Conservation (phyloP, 2,797 vertebrate species). For the Argya squamiceps region DNA sequence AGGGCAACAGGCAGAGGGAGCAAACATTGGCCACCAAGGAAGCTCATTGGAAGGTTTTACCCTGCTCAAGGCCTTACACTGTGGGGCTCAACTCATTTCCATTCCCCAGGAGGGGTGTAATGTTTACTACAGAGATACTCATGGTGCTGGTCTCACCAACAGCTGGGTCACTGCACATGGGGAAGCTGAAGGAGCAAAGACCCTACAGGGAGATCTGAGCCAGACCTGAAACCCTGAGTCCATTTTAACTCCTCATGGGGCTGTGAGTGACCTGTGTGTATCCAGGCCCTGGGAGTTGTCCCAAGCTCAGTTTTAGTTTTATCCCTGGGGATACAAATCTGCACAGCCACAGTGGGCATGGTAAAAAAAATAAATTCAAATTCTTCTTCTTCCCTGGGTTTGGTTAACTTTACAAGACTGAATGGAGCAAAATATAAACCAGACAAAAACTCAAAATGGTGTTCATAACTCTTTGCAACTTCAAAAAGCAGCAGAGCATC, state of each 20-base stretch:
- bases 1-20: constrained; percentile 67
- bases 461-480: neutral
- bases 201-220: neutral
- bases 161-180: neutral
- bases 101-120: neutral
- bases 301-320: neutral
- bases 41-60: neutral
- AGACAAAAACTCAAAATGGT: neutral
- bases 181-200: neutral
- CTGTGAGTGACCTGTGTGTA: neutral
- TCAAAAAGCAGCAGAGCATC: neutral
- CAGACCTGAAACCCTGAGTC: neutral
- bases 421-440: neutral
- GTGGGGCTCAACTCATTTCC: neutral
- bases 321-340: neutral
- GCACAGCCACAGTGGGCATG: neutral
- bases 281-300: neutral
- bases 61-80: neutral
- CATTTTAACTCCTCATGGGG: rapidly evolving
- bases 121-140: neutral
- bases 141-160: neutral
- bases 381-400: neutral
- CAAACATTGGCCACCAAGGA: neutral
- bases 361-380: neutral
- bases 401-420: neutral